phyloP scores from a whole-genome alignment of 2,888 invertebrate species.

The Drosophila kokeensis region DNA sequence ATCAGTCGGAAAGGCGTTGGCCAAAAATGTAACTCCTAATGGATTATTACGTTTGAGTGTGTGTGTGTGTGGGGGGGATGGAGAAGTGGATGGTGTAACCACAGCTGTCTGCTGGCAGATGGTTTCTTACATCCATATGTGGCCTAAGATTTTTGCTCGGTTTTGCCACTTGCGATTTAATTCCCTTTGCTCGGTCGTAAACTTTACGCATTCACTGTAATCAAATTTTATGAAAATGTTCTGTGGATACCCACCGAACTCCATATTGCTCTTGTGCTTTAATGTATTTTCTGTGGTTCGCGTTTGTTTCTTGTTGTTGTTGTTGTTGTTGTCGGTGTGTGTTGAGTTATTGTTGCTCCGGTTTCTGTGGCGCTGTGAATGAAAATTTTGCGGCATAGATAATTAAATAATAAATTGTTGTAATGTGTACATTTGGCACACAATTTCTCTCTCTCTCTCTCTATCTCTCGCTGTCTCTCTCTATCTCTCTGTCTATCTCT shows the following conservation, averaged over 20 bases:
- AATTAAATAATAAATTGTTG: constrained; percentile 76
- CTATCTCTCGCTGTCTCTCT: background rate
- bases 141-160: constrained; percentile 18
- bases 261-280: constrained; percentile 36
- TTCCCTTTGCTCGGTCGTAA: constrained; percentile 70
- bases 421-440: constrained; percentile 66
- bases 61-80: background rate
- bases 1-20: constrained; percentile 24
- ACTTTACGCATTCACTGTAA: constrained; percentile 74
- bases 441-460: background rate
- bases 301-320: background rate
- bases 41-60: constrained; percentile 26
- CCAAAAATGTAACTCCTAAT: constrained; percentile 33
- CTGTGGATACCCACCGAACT: constrained; percentile 15
- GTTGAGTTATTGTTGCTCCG: constrained; percentile 33
- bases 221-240: constrained; percentile 73
- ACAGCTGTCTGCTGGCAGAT: constrained; percentile 26
- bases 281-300: constrained; percentile 54
- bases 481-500: background rate
- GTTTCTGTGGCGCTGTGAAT: constrained; percentile 53
- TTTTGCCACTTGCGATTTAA: constrained; percentile 63
- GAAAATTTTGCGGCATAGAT: constrained; percentile 72
- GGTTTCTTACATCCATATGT: constrained; percentile 18
- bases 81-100: constrained; percentile 15
- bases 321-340: constrained; percentile 19